Evolutionary conservation across 2,797 vertebrate genomes (phyloP), one percentile per base, ranked within the genome.

Genomic region (Selene dorsalis): DNA sequence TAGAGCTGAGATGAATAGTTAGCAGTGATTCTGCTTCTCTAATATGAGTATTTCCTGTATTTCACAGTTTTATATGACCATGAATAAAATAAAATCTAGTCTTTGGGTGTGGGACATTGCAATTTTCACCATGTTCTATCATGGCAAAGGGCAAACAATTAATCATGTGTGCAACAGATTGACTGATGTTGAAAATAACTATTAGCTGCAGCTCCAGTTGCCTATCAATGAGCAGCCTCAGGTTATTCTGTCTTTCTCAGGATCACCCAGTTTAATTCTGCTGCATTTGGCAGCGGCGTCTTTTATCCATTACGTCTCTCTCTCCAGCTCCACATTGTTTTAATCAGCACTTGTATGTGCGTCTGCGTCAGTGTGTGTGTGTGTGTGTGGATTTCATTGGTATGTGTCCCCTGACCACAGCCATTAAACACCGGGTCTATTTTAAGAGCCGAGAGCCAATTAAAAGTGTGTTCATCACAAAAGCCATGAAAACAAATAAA

Each of bases 401-500:
- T 88, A 92, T 92, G 90, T 91, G 91, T 92, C 91, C 87, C 89
- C 73, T 69, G 50, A 90, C 92, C 89, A 2, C 89, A 93, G 69
- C 73, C 76, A 87, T 90, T 90, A 93, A 91, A 91, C 50, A 41
- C 56, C 12, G 11, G 70, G 84, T 89, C 81, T 90, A 93, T 93
- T 93, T 91, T 85, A 88, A 93, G 89, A 69, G 77, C 67, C 17
- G 55, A 74, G 77, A 84, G 83, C 86, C 88, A 88, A 92, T 93
- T 91, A 91, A 91, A 86, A 85, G 57, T 84, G 77, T 71, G 75
- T 91, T 93, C 88, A 90, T 91, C 85, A 83, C 84, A 83, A 92
- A 88, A 84, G 53, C 83, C 86, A 85, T 87, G 79, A 93, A 92
- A 92, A 90, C 89, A 89, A 93, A 90, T 91, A 82, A 88, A 93